These are phyloP conservation scores for Ammodytes dubius DNA, from an alignment of 2,113 vertebrate species.

Conservation along the genomic window DNA sequence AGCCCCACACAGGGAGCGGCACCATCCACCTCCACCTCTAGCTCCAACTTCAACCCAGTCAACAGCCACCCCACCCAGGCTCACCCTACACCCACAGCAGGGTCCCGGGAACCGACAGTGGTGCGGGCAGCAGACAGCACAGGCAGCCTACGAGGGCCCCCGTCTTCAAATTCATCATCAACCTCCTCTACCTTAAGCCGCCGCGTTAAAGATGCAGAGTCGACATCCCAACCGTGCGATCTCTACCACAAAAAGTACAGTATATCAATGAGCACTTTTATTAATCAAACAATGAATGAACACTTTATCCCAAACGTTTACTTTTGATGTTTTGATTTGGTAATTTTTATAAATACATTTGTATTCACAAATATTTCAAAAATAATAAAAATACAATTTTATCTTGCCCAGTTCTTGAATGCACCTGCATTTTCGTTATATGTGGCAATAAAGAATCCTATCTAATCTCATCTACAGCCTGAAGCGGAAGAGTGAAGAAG, in stretches of 20 bases:
- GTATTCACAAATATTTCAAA: no score
- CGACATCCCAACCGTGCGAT: constrained; percentile 84
- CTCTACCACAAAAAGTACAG: constrained; percentile 92
- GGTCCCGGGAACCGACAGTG: constrained; percentile 92
- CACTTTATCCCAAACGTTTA: no score
- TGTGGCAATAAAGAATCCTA: no score
- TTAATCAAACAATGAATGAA: no score
- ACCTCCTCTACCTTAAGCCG: constrained; percentile 82
- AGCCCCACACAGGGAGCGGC: constrained; percentile 87
- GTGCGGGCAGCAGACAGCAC: constrained; percentile 97
- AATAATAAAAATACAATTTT: no score
- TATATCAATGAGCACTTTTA: no score
- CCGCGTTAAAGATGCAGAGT: constrained; percentile 88
- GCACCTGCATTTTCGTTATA: no score
- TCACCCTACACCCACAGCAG: constrained; percentile 82
- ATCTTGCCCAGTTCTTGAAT: no score
- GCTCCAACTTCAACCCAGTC: constrained; percentile 88
- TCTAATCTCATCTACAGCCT: constrained; percentile 76
- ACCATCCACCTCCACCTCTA: constrained; percentile 78
- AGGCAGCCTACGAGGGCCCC: constrained; percentile 87
- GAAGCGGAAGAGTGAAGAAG: constrained; percentile 99
- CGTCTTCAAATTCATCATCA: constrained; percentile 80
- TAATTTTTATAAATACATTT: no score
- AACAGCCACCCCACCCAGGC: constrained; percentile 89
- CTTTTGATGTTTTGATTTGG: no score